Evolutionary conservation across 2,888 invertebrate genomes (phyloP).

Genomic region (Mesoligia furuncula): DNA sequence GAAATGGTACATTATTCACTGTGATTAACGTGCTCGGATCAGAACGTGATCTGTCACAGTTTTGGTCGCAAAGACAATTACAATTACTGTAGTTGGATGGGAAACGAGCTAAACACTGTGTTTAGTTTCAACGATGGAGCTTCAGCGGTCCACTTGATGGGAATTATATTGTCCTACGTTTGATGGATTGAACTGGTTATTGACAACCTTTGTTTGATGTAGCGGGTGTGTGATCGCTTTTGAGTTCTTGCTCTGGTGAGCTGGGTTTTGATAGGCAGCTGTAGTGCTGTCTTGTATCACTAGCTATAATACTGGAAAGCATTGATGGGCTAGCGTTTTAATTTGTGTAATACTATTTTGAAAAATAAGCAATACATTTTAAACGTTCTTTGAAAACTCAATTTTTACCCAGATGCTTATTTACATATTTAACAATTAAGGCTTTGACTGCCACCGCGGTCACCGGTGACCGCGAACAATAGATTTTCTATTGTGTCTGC

Average conservation of each 20-base stretch:
- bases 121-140: slow-evolving; percentile 35
- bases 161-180: slow-evolving; percentile 25
- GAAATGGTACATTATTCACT: slow-evolving; percentile 75
- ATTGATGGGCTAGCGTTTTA: neutral
- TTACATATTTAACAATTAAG: neutral
- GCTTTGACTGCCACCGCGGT: no score
- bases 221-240: slow-evolving; percentile 7
- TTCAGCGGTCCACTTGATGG: slow-evolving; percentile 18
- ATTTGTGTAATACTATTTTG: neutral
- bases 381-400: neutral
- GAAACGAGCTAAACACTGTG: slow-evolving; percentile 36
- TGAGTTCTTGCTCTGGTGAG: slow-evolving; percentile 12
- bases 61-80: slow-evolving; percentile 65
- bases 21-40: slow-evolving; percentile 77
- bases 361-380: neutral
- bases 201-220: slow-evolving; percentile 19
- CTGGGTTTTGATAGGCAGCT: neutral
- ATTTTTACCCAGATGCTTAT: neutral
- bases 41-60: slow-evolving; percentile 69
- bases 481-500: no score
- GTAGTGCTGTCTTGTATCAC: neutral
- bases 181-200: slow-evolving; percentile 27
- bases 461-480: no score
- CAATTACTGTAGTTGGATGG: slow-evolving; percentile 59
- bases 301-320: neutral